Evolutionary conservation across 2,888 invertebrate species (phyloP).

Genomic region (Melanargia galathea): DNA sequence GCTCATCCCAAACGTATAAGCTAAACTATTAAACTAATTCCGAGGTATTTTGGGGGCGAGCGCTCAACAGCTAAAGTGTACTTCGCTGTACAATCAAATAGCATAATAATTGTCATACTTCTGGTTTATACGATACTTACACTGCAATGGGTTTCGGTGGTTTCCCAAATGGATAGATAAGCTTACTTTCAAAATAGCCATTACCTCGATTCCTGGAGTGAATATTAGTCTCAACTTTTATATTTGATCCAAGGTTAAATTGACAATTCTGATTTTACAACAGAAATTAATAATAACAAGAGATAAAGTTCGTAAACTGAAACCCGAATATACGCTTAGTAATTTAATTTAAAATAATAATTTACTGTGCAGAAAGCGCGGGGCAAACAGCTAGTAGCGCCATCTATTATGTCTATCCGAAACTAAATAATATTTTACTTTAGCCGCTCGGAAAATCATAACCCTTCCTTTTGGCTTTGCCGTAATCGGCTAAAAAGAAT

Average conservation of each 20-base stretch:
- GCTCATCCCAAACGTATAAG: conserved; percentile 7
- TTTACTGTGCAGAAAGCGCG: no score
- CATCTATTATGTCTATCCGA: no score
- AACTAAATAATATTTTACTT: no score
- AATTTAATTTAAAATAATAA: no score
- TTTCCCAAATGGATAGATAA: conserved; percentile 22
- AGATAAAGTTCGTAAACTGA: no score
- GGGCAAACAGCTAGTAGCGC: no score
- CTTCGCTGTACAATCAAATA: conserved; percentile 31
- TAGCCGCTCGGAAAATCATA: no score
- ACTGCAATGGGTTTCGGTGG: conserved; percentile 24
- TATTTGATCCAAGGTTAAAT: not conserved
- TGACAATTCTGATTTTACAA: no score
- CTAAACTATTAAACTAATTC: conserved; percentile 21
- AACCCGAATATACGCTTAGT: no score
- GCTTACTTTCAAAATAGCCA: conserved; percentile 6
- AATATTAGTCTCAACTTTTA: not conserved
- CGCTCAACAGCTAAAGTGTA: conserved; percentile 22
- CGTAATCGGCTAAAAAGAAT: no score
- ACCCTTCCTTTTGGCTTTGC: no score
- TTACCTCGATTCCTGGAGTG: not conserved
- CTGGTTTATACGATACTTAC: conserved; percentile 26
- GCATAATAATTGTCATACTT: conserved; percentile 30
- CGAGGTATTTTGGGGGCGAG: conserved; percentile 17
- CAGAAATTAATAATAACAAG: no score